These are phyloP conservation scores for Gorsachius magnificus DNA, from an alignment of 2,797 vertebrate genomes.

Conservation along the genomic window DNA sequence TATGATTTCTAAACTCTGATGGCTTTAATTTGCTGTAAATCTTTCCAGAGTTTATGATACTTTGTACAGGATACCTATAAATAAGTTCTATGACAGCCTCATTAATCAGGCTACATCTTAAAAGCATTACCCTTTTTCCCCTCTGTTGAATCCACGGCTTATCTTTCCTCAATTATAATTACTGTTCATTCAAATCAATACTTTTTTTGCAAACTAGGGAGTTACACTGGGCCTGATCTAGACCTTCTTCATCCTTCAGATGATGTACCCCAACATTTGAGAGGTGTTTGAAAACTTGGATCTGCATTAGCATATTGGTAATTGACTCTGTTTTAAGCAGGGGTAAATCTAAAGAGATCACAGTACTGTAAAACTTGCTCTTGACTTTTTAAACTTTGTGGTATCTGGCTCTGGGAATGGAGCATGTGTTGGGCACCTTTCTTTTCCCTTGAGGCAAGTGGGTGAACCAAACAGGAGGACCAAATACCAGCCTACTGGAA, in stretches of 20 bases:
- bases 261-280: not conserved
- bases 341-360: not conserved
- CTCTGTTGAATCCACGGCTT: slow-evolving; percentile 48
- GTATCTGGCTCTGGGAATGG: not conserved
- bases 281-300: not conserved
- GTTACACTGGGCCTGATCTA: not conserved
- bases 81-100: slow-evolving; percentile 45
- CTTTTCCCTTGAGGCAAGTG: not conserved
- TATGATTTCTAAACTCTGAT: slow-evolving; percentile 38
- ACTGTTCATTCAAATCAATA: slow-evolving; percentile 23
- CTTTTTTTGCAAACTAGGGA: not conserved
- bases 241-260: not conserved
- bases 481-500: not conserved
- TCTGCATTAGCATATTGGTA: not conserved
- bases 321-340: not conserved
- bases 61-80: slow-evolving; percentile 52
- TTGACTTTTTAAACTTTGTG: not conserved
- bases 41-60: slow-evolving; percentile 48
- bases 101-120: slow-evolving; percentile 62
- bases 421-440: not conserved
- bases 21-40: slow-evolving; percentile 49
- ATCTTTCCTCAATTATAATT: slow-evolving; percentile 43
- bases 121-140: slow-evolving; percentile 56
- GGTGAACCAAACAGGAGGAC: not conserved
- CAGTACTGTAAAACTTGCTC: not conserved